Percentiles rank a stretch among this genome's conserved stretches.
Conservation (phyloP, 53 echinoderm and acorn worm species). For the Luidia sarsii region DNA sequence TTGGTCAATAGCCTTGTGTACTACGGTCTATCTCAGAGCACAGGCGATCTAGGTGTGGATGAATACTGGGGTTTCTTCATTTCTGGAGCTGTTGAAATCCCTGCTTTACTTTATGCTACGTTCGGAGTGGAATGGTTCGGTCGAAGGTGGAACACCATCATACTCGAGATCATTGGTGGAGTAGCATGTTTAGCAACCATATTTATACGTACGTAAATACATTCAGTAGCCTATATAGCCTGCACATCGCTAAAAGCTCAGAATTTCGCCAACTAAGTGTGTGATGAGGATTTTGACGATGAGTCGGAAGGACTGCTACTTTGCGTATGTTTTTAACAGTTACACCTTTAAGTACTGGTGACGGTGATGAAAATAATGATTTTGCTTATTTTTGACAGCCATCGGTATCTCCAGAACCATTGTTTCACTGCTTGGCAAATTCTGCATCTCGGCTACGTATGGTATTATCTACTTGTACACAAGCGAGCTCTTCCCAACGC, state of each 20-base stretch:
- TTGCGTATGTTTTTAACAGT: not conserved
- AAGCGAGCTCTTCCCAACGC: conserved; percentile 84
- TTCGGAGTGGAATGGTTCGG: conserved; percentile 44
- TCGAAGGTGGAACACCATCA: conserved; percentile 18
- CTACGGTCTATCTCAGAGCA: conserved; percentile 65
- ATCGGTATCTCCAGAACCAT: conserved; percentile 25
- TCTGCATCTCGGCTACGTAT: conserved; percentile 30
- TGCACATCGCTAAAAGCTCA: too few relatives aligned
- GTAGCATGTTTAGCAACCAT: conserved; percentile 68
- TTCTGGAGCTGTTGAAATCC: conserved; percentile 58
- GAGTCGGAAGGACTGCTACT: not conserved
- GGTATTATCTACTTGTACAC: conserved; percentile 49
- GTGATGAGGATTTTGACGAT: not conserved
- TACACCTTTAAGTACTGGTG: not conserved
- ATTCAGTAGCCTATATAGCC: not conserved
- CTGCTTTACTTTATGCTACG: conserved; percentile 26
- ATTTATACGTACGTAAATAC: conserved; percentile 61
- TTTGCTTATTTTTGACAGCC: not conserved
- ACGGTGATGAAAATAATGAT: not conserved
- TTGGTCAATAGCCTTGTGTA: conserved; percentile 63
- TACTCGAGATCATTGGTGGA: conserved; percentile 62
- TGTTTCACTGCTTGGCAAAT: conserved; percentile 41
- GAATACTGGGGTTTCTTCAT: conserved; percentile 54
- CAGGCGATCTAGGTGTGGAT: conserved; percentile 57
- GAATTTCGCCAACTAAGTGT: not conserved